These are phyloP conservation scores for Tyrannus savana DNA, from an alignment of 2,113 vertebrate species.

Conservation along the genomic window DNA sequence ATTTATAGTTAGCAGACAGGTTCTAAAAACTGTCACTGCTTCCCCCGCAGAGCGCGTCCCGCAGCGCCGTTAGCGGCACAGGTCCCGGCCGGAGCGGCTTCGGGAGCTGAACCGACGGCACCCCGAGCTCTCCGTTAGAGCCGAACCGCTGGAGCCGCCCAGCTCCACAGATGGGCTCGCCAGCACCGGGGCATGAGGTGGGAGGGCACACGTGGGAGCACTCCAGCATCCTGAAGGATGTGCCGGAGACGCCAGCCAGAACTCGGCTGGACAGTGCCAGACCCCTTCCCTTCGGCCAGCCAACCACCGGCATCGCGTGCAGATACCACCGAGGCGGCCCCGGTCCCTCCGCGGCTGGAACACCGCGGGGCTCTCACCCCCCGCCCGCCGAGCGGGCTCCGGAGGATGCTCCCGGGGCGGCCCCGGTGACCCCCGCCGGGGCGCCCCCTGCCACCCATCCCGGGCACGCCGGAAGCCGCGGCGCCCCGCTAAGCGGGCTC, in stretches of 20 bases:
- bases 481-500: no score
- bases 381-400: background rate
- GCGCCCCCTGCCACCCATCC: background rate
- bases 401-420: background rate
- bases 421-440: background rate
- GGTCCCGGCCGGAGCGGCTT: no score
- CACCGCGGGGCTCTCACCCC: background rate
- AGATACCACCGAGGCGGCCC: fast-evolving
- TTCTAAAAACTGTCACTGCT: fast-evolving
- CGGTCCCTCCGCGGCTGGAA: no score
- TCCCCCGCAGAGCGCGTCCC: fast-evolving
- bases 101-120: fast-evolving
- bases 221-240: fast-evolving
- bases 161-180: background rate
- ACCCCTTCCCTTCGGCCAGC: fast-evolving
- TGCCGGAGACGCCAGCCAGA: fast-evolving
- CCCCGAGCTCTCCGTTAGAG: fast-evolving
- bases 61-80: background rate
- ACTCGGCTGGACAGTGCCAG: fast-evolving
- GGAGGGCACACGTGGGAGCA: fast-evolving
- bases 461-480: background rate
- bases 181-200: fast-evolving
- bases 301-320: fast-evolving
- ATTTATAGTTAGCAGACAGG: background rate
- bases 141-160: fast-evolving